phyloP scores from a whole-genome alignment of 2,888 invertebrate genomes.

The Pomacea canaliculata region DNA sequence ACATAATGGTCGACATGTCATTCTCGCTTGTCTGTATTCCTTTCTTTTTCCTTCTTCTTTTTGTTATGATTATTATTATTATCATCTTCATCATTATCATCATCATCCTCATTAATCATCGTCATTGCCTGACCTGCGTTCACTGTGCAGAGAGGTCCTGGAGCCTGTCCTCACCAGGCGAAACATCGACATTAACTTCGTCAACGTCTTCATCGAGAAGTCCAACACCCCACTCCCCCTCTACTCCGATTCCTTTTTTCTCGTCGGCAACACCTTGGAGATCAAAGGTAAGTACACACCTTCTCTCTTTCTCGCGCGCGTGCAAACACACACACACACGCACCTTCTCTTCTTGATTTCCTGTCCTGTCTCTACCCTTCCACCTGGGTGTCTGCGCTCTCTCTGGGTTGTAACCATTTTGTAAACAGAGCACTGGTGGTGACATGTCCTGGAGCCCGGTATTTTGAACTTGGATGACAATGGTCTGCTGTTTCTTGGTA shows the following conservation, averaged over 20 bases:
- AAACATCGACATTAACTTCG: conserved; percentile 76
- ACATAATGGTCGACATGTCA: too few species aligned
- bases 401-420: background rate
- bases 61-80: background rate
- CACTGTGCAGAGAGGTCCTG: conserved; percentile 46
- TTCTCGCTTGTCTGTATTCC: too few species aligned
- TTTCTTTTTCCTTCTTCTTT: background rate
- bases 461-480: too few species aligned
- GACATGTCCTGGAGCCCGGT: too few species aligned
- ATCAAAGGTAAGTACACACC: conserved; percentile 74
- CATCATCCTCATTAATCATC: background rate
- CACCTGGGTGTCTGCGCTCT: background rate
- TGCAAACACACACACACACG: too few species aligned
- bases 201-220: conserved; percentile 78
- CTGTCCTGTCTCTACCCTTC: background rate
- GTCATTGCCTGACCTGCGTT: too few species aligned
- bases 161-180: conserved; percentile 75
- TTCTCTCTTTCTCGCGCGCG: background rate
- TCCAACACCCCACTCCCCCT: conserved; percentile 77
- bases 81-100: background rate
- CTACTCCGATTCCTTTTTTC: conserved; percentile 75
- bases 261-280: conserved; percentile 78
- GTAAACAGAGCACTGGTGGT: background rate
- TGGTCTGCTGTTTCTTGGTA: too few species aligned
- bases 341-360: background rate